Conservation (phyloP, 2,113 vertebrate species). For the Zosterops pallidus region DNA sequence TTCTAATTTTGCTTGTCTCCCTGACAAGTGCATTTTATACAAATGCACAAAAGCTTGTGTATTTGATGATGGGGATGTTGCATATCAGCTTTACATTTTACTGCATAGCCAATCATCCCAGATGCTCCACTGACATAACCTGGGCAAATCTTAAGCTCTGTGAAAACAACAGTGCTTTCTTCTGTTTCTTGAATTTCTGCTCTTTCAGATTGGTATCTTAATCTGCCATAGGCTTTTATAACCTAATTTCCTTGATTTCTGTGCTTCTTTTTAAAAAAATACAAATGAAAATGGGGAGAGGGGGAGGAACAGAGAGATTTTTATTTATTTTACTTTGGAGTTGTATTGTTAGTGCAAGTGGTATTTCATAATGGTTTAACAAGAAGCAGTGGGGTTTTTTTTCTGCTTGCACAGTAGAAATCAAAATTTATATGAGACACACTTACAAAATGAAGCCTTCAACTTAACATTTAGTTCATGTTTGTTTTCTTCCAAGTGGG, state of each 20-base stretch:
- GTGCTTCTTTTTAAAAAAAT: not conserved
- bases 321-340: not conserved
- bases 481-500: not conserved
- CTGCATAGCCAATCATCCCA: not conserved
- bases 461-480: not conserved
- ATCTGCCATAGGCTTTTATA: not conserved
- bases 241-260: not conserved
- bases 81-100: not conserved
- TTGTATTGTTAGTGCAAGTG: not conserved
- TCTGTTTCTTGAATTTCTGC: not conserved
- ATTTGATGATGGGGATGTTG: not conserved
- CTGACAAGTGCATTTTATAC: not conserved
- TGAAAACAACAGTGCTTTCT: not conserved
- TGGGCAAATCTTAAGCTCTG: not conserved
- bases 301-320: not conserved
- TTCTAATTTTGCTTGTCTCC: not conserved
- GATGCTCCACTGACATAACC: not conserved
- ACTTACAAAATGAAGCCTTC: not conserved
- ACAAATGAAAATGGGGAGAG: accelerated
- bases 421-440: not conserved
- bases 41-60: not conserved
- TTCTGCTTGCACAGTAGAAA: not conserved
- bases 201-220: not conserved
- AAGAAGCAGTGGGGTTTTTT: not conserved
- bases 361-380: not conserved